These are phyloP conservation scores for Centroberyx gerrardi DNA, from an alignment of 2,797 vertebrate species.

Conservation along the genomic window DNA sequence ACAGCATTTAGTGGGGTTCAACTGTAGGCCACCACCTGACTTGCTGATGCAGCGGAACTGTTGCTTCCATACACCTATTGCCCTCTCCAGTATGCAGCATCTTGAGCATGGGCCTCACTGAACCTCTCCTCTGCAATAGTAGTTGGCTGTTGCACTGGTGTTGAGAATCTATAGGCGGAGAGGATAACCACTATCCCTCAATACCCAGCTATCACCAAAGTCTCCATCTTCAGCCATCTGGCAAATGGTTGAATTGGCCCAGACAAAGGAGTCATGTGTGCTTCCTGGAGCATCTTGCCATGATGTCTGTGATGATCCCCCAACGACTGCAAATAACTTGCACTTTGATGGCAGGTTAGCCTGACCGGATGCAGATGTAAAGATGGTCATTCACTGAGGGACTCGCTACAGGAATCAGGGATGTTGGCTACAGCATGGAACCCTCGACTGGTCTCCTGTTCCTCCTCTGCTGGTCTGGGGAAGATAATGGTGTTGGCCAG, in stretches of 20 bases:
- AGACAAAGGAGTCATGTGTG: too few species aligned
- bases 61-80: background rate
- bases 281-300: too few species aligned
- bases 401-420: background rate
- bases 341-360: too few species aligned
- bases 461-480: conserved; percentile 33
- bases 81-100: conserved; percentile 1
- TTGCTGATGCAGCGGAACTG: conserved; percentile 1
- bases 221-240: too few species aligned
- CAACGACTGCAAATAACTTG: too few species aligned
- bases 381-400: conserved; percentile 4
- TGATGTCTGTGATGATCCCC: too few species aligned
- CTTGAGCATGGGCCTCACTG: background rate
- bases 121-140: background rate
- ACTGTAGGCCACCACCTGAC: background rate
- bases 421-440: conserved; percentile 10
- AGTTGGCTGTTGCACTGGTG: background rate
- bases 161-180: background rate
- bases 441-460: background rate
- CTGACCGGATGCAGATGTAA: conserved; percentile 1
- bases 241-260: background rate
- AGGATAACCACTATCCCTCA: background rate
- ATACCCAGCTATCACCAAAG: conserved; percentile 10
- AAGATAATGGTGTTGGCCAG: conserved; percentile 39
- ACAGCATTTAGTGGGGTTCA: conserved; percentile 7